Percentiles rank a stretch among this genome's conserved stretches.
phyloP scores from a whole-genome alignment of 2,888 invertebrate species.

The Folsomia candida region DNA sequence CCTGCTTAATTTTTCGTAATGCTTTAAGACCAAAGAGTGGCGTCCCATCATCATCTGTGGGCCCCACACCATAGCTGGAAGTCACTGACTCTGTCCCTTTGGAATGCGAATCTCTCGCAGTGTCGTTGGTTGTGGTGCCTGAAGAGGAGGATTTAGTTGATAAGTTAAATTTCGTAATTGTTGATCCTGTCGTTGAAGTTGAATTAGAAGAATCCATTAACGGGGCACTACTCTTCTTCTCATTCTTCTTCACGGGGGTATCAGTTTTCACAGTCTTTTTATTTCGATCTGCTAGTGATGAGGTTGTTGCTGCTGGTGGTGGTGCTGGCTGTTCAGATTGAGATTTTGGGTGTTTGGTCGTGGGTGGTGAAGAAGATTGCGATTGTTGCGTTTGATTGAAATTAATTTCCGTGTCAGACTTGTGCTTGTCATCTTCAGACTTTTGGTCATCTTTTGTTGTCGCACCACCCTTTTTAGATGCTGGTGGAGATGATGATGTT shows the following conservation, averaged over 20 bases:
- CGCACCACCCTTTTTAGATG: not conserved
- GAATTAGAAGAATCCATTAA: not conserved
- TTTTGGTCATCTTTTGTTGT: constrained; percentile 1
- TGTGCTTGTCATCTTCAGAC: constrained; percentile 4
- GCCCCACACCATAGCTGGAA: constrained; percentile 79
- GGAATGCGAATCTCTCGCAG: not conserved
- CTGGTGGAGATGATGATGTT: not conserved
- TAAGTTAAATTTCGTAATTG: not conserved
- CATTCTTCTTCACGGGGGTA: constrained; percentile 57
- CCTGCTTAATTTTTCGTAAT: constrained; percentile 55
- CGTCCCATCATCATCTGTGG: constrained; percentile 73
- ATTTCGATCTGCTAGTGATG: constrained; percentile 26
- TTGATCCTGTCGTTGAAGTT: not conserved
- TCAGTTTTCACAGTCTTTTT: constrained; percentile 21
- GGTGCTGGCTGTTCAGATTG: not conserved
- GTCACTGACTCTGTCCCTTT: constrained; percentile 59
- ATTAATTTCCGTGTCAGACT: constrained; percentile 1
- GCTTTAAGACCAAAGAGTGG: constrained; percentile 78
- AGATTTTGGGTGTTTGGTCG: not conserved
- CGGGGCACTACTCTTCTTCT: not conserved
- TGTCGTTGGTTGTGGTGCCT: not conserved
- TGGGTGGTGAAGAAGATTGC: not conserved
- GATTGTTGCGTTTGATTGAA: constrained; percentile 11
- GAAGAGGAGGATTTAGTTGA: not conserved
- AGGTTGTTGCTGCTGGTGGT: not conserved